A percentile compares a stretch with the other conserved stretches of the same genome.
Conservation (phyloP, 2,888 invertebrate genomes). For the Pollenia amentaria region DNA sequence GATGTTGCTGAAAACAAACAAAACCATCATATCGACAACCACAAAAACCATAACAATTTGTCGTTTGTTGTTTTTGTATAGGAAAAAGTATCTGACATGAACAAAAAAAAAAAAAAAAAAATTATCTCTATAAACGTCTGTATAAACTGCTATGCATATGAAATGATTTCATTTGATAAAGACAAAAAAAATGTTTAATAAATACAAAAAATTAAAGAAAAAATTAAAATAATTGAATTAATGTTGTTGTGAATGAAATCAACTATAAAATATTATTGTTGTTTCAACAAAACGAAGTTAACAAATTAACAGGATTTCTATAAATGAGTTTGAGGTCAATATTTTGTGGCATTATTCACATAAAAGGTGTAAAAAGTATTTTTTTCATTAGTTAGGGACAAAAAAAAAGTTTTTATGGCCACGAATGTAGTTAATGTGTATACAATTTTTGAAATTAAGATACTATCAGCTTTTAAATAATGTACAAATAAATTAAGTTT, state of each 20-base stretch:
- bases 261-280: slow-evolving; percentile 36
- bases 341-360: no score
- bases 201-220: not conserved
- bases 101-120: slow-evolving; percentile 5
- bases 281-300: slow-evolving; percentile 20
- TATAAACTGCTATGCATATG: slow-evolving; percentile 18
- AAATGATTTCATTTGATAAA: slow-evolving; percentile 1
- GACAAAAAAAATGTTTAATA: not conserved
- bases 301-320: slow-evolving; percentile 23
- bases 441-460: no score
- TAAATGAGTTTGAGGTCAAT: no score
- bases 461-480: no score
- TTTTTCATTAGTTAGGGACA: no score
- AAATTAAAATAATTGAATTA: slow-evolving; percentile 15
- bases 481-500: no score
- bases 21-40: slow-evolving; percentile 71
- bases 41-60: slow-evolving; percentile 71
- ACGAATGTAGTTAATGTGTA: no score
- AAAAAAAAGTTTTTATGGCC: no score
- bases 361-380: no score
- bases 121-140: not conserved
- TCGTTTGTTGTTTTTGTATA: slow-evolving; percentile 45
- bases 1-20: slow-evolving; percentile 67
- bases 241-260: slow-evolving; percentile 35
- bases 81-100: slow-evolving; percentile 9